These are phyloP conservation scores for Sabatieria punctata DNA, from an alignment of 2,888 invertebrate genomes.

Conservation along the genomic window DNA sequence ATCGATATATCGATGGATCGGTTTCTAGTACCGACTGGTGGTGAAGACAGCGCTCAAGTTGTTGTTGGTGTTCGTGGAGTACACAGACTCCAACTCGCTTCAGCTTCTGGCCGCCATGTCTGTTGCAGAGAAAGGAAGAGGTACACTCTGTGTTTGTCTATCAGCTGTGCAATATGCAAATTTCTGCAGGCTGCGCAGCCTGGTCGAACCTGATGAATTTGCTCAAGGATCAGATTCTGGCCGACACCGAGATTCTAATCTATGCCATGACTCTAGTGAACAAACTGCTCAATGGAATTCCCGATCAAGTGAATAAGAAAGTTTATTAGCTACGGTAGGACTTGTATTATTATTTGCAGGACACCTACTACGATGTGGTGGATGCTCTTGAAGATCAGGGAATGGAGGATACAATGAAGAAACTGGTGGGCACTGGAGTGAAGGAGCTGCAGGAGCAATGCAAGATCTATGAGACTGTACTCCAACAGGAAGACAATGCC, in stretches of 20 bases:
- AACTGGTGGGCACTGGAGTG: conserved; percentile 15
- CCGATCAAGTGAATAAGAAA: conserved; percentile 20
- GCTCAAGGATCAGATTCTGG: conserved; percentile 68
- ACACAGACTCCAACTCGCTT: conserved; percentile 81
- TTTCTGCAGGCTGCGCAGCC: conserved; percentile 42
- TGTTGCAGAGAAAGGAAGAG: conserved; percentile 52
- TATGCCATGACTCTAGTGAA: conserved; percentile 92
- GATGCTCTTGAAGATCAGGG: conserved; percentile 75
- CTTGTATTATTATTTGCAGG: conserved; percentile 46
- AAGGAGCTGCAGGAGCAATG: conserved; percentile 25
- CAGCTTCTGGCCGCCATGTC: conserved; percentile 75
- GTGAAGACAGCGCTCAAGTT: conserved; percentile 94
- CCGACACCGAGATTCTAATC: conserved; percentile 86
- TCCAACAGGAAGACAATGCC: conserved; percentile 24
- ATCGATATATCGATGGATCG: no score
- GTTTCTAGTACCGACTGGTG: conserved; percentile 61
- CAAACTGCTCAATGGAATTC: conserved; percentile 30
- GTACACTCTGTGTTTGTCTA: conserved; percentile 7
- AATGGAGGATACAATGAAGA: conserved; percentile 33
- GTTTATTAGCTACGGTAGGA: background rate
- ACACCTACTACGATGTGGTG: conserved; percentile 90
- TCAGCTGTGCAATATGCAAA: background rate
- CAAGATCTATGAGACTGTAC: conserved; percentile 25
- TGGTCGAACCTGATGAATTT: conserved; percentile 68
- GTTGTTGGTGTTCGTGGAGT: conserved; percentile 91